Conservation (phyloP, 2,888 invertebrate genomes). For the Patella ulyssiponensis region DNA sequence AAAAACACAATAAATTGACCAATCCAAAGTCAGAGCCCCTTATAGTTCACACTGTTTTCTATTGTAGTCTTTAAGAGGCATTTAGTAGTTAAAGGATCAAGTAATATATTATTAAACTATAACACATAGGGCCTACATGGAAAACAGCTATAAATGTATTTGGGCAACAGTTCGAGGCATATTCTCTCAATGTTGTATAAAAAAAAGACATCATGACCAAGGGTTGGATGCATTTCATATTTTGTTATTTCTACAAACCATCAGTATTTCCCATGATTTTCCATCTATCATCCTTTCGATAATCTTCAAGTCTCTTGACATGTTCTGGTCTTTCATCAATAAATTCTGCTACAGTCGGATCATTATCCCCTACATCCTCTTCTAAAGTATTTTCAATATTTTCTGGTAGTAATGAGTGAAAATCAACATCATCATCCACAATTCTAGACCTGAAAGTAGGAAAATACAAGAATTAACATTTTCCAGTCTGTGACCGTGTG, state of each 20-base stretch:
- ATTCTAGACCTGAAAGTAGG: constrained; percentile 77
- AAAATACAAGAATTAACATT: too few species aligned
- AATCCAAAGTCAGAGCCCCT: too few species aligned
- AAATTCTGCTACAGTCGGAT: constrained; percentile 89
- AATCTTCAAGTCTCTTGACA: constrained; percentile 70
- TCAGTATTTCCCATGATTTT: constrained; percentile 44
- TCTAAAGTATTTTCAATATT: constrained; percentile 79
- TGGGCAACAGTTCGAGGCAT: not conserved
- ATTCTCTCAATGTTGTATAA: constrained; percentile 18
- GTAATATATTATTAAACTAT: too few species aligned
- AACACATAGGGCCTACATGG: too few species aligned
- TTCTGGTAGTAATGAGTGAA: constrained; percentile 77
- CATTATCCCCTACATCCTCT: constrained; percentile 85
- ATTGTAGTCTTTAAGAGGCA: too few species aligned
- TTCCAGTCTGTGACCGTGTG: too few species aligned
- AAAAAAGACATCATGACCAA: not conserved
- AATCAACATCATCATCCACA: constrained; percentile 87
- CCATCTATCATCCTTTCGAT: constrained; percentile 54
- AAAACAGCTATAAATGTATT: too few species aligned
- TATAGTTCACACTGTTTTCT: too few species aligned
- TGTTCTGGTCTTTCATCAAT: constrained; percentile 86
- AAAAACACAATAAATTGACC: too few species aligned
- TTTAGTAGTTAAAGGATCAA: too few species aligned
- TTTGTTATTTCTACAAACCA: constrained; percentile 13
- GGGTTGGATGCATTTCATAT: not conserved